Conservation (phyloP, 2,888 invertebrate species). For the Lasioglossum lativentre region DNA sequence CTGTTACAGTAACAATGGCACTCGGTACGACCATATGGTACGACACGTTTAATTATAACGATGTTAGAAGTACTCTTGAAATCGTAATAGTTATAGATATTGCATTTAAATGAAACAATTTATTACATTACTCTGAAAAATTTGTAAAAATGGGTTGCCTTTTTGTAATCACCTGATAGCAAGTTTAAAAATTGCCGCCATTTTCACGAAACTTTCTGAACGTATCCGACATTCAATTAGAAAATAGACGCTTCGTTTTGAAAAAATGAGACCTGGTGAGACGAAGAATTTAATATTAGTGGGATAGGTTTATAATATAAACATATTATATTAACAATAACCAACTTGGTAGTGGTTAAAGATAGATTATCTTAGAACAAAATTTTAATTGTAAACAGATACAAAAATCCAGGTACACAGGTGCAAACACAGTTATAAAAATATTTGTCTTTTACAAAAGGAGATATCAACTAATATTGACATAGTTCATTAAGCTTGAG, state of each 20-base stretch:
- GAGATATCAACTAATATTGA: constrained; percentile 32
- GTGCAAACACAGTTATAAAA: constrained; percentile 46
- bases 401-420: constrained; percentile 36
- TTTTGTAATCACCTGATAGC: not conserved
- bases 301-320: not conserved
- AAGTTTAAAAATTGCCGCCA: not conserved
- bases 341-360: not conserved
- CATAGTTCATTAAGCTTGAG: constrained; percentile 26
- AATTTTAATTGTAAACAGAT: constrained; percentile 68
- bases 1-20: not conserved
- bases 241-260: not conserved
- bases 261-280: not conserved
- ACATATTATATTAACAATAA: not conserved
- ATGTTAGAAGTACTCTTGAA: too few relatives aligned
- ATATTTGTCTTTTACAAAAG: constrained; percentile 38
- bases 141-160: not conserved
- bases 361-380: constrained; percentile 21
- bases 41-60: too few relatives aligned
- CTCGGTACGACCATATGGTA: too few relatives aligned
- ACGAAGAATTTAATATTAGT: not conserved
- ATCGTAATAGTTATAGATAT: not conserved
- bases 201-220: constrained; percentile 14
- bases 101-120: not conserved
- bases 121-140: not conserved
- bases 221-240: constrained; percentile 10